A percentile compares a stretch with the other conserved stretches of the same genome.
Conservation (phyloP, 2,888 invertebrate genomes). For the Branchipolynoe longqiensis region DNA sequence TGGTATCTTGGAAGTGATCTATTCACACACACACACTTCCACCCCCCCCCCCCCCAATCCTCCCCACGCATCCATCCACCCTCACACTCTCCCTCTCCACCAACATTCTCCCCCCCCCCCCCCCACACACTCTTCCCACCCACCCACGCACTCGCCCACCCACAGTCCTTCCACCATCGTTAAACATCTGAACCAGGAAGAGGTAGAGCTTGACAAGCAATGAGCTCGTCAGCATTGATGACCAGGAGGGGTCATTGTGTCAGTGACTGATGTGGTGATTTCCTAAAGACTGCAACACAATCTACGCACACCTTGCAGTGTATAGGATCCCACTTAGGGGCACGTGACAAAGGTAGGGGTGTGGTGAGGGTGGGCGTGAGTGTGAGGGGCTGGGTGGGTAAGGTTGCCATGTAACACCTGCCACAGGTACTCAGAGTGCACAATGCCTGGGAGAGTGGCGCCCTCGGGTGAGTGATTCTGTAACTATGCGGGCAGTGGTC, state of each 20-base stretch:
- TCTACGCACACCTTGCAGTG: neutral
- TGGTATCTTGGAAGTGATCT: no score
- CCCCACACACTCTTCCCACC: neutral
- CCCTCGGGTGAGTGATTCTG: neutral
- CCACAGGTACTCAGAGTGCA: slow-evolving; percentile 5
- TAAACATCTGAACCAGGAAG: slow-evolving; percentile 11
- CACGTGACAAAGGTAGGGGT: neutral
- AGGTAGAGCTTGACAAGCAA: no score
- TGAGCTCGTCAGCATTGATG: no score
- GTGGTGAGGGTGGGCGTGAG: no score
- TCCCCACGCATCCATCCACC: neutral
- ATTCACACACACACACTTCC: no score
- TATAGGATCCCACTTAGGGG: neutral
- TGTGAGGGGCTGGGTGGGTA: no score
- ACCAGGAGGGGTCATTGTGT: no score
- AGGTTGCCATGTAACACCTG: slow-evolving; percentile 40
- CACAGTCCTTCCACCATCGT: no score
- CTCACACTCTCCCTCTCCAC: neutral
- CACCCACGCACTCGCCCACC: neutral
- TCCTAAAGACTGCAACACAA: neutral
- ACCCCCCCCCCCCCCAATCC: neutral
- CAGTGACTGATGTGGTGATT: slow-evolving; percentile 3
- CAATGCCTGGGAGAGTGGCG: neutral
- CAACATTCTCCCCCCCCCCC: neutral
- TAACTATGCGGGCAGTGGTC: no score